Evolutionary conservation across 1,140 invertebrate species (phyloP), one percentile per base, ranked within the genome.

Genomic region (Augochlora pura): DNA sequence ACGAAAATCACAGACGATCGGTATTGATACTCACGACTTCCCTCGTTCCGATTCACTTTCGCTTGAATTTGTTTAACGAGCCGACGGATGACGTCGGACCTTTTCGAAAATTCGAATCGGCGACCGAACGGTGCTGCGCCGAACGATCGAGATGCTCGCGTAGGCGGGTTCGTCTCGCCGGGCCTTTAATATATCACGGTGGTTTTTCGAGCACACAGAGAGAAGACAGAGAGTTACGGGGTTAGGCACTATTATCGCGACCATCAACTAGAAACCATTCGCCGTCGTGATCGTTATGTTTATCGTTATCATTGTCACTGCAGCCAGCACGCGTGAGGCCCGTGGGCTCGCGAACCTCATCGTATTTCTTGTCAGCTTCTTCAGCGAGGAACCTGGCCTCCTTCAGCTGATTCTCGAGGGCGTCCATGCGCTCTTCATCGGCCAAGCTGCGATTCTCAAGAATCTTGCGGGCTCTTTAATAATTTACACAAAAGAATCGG

Each of bases 311-410:
- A 87, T 84, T 77, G 81, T 85, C 89, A 90, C 89, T 92, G 91
- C 89, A 91, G 89, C 88, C 89, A 81, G 85, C 90, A 91, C 90
- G 87, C 87, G 88, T 83, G 84, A 85, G 85, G 88, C 79, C 88
- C 84, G 89, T 83, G 64, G 90, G 87, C 87, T 90, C 91, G 90
- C 91, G 94, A 95, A 99, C 99, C 98, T 99, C 99, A 97, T 99
- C 99, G 95, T 99, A 99, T 99, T 99, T 99, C 95, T 99, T 98
- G 96, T 99, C 99, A 92, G 99, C 99, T 94, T 99, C 99, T 95
- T 99, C 99, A 94, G 99, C 99, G 92, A 99, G 96, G 96, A 99
- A 99, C 93, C 99, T 96, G 93, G 99, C 99, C 94, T 99, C 99
- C 95, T 99, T 99, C 92, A 99, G 95, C 94, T 99, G 99, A 94